These are phyloP conservation scores for Zaprionus capensis DNA, from an alignment of 1,140 invertebrate genomes.

Conservation along the genomic window DNA sequence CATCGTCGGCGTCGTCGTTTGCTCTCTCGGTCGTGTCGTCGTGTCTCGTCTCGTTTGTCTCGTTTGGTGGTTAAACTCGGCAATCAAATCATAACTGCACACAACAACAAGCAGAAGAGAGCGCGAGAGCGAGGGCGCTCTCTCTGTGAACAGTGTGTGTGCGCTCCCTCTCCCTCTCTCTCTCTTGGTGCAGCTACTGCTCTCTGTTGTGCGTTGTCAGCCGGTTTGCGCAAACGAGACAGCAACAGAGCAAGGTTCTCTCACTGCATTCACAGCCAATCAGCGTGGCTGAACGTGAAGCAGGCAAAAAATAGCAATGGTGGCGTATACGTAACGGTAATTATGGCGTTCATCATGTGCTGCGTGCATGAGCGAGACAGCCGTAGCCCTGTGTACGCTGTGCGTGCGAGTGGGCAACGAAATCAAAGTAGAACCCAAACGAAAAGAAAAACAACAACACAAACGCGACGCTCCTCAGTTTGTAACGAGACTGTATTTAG, in stretches of 20 bases:
- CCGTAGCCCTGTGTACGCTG: slow-evolving; percentile 2
- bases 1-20: slow-evolving; percentile 30
- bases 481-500: slow-evolving; percentile 84
- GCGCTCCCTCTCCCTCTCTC: background rate
- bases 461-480: slow-evolving; percentile 69
- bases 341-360: slow-evolving; percentile 83
- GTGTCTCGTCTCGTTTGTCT: slow-evolving; percentile 71
- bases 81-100: slow-evolving; percentile 82
- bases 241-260: slow-evolving; percentile 35
- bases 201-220: background rate
- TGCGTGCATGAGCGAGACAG: slow-evolving; percentile 53
- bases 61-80: slow-evolving; percentile 74
- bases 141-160: slow-evolving; percentile 3
- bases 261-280: slow-evolving; percentile 55
- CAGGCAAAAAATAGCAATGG: slow-evolving; percentile 81
- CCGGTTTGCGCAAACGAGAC: slow-evolving; percentile 18
- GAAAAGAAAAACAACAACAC: slow-evolving; percentile 25
- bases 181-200: background rate
- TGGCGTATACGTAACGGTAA: slow-evolving; percentile 84
- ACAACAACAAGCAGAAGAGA: slow-evolving; percentile 43
- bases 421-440: slow-evolving; percentile 3
- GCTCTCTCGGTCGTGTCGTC: slow-evolving; percentile 46
- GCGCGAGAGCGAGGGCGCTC: slow-evolving; percentile 16
- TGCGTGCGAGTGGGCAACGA: slow-evolving; percentile 32
- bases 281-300: slow-evolving; percentile 47